Evolutionary conservation across 2,888 invertebrate species (phyloP).

Genomic region (Crematogaster levior): DNA sequence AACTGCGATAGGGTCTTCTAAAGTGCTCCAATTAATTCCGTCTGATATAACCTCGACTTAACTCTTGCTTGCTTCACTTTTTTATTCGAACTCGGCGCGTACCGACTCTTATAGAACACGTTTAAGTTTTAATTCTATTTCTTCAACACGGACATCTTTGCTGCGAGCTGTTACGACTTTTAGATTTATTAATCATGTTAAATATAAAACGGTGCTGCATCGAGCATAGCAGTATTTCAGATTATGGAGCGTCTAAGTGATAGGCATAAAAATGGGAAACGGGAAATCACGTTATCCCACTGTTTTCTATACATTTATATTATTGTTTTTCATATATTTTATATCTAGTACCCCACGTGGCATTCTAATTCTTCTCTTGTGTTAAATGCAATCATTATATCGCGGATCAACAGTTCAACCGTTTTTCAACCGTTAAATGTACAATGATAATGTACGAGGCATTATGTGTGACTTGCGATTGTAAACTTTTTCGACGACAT

Average conservation of each 20-base stretch:
- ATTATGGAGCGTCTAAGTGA: slow-evolving; percentile 6
- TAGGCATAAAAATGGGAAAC: slow-evolving; percentile 8
- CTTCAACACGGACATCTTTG: slow-evolving; percentile 38
- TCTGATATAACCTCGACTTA: slow-evolving; percentile 42
- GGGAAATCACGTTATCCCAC: neutral
- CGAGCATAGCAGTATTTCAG: neutral
- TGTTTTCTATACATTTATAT: neutral
- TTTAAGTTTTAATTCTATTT: slow-evolving; percentile 50
- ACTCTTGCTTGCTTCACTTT: slow-evolving; percentile 35
- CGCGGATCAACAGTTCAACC: slow-evolving; percentile 30
- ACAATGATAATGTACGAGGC: neutral
- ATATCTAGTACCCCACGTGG: neutral
- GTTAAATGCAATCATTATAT: neutral
- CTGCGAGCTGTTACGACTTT: slow-evolving; percentile 38
- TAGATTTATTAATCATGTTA: slow-evolving; percentile 43
- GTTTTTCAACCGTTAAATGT: slow-evolving; percentile 9
- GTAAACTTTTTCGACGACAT: slow-evolving; percentile 27
- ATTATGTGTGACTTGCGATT: slow-evolving; percentile 16
- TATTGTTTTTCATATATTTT: too few relatives aligned
- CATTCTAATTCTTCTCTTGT: neutral
- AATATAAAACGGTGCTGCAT: slow-evolving; percentile 22
- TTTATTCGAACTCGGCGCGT: slow-evolving; percentile 26
- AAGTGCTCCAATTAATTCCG: slow-evolving; percentile 50
- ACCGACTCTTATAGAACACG: slow-evolving; percentile 21
- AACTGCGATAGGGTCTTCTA: slow-evolving; percentile 49